Base-by-base conservation (phyloP, 2,113 vertebrate genomes). In the Takifugu bimaculatus region DNA sequence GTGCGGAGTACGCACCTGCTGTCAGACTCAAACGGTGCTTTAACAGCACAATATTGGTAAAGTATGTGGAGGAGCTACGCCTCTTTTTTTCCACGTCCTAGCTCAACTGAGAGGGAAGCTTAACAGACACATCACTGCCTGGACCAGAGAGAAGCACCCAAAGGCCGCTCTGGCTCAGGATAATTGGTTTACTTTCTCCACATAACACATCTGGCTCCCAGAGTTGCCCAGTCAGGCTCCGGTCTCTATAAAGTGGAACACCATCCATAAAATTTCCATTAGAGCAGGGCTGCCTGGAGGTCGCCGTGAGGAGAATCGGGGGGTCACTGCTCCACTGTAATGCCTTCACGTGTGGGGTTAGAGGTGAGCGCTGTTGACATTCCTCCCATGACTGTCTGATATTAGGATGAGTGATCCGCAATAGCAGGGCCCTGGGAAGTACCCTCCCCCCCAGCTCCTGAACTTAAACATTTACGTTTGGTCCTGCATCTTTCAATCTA, bases 241-340 rank as follows among this genome's bases (percentile, higher is more conserved):
- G 60, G 76, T 82, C 78, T 82, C 85, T 74, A 82, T 88, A 86
- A 88, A 88, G 80, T 81, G 77, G 80, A 87, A 85, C 82, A 79
- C 77, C 82, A 70, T 85, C 85, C 83, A 88, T 88, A 88, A 88
- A 88, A 87, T 85, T 85, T 88, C 85, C 87, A 88, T 88, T 87
- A 88, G 85, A 77, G 79, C 67, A 54, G 73, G 79, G 75, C 80
- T 85, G 87, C 73, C 74, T 61, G 68, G 82, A 82, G 86, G 84
- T 85, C 82, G 57, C 5, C 29, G 58, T 29, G 78, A 81, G 84
- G 80, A 88, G 84, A 85, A 82, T 59, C 73, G 13, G 62, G 78
- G 71, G 83, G 78, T 82, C 75, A 79, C 27, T 3, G 72, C 74
- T 76, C 56, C 87, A 81, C 81, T 82, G 83, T 87, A 86, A 82